Evolutionary conservation across 2,888 invertebrate genomes (phyloP), one percentile per base, ranked within the genome.

Genomic region (Folsomia manolachei): DNA sequence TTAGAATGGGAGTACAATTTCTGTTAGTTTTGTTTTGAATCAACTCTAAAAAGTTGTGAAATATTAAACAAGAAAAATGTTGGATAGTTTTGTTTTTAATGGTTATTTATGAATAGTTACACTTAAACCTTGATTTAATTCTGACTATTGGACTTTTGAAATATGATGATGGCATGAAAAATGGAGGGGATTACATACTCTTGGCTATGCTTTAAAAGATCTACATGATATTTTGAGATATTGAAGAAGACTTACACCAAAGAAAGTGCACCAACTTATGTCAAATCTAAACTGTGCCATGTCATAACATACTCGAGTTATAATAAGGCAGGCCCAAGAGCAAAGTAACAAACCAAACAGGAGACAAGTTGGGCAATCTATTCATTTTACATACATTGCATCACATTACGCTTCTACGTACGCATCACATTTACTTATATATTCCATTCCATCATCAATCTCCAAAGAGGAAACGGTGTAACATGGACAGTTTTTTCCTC

Each of bases 381-480:
- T 56, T 19, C 21, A 56, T 56, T 56, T 56, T 56, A 56, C 56
- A 56, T 56, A 56, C 56, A 56, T 18, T 19, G 56, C 56, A 56
- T 56, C 56, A 56, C 56, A 56, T 56, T 56, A 56, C 56, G 56
- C 56, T 56, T 7, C 19, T n/a, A n/a, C n/a, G n/a, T n/a, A n/a
- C n/a, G n/a, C n/a, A n/a, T 14, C 21, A 21, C 56, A 56, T 56
- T 39, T 64, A n/a, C n/a, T n/a, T n/a, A n/a, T n/a, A 27, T 26
- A 19, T 64, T 19, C n/a, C n/a, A n/a, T 27, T 27, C 9, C 39
- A 67, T 60, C 67, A 67, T 67, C 67, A 67, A 67, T 67, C 67
- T 67, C 67, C 60, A 19, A 11, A 56, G 60, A 24, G 67, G 23
- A 62, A 62, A 67, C 52, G 51, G 53, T 56, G 39, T n/a, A 56